These are phyloP conservation scores for Stenoptilia bipunctidactyla DNA, from an alignment of 2,888 invertebrate genomes.

Conservation along the genomic window DNA sequence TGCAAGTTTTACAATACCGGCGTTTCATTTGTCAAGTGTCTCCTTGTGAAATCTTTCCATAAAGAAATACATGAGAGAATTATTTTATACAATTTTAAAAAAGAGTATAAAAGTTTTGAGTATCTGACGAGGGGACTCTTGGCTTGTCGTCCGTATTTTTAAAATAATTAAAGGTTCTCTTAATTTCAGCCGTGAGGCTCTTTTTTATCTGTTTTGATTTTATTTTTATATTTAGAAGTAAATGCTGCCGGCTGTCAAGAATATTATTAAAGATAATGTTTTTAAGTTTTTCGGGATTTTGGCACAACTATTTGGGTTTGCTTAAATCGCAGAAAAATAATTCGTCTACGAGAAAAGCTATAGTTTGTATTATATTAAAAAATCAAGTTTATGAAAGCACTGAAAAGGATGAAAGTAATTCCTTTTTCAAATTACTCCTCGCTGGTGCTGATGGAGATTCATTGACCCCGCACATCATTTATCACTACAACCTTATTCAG, in stretches of 20 bases:
- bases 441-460: constrained; percentile 56
- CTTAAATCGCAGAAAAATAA: too few species aligned
- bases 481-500: constrained; percentile 45
- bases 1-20: too few species aligned
- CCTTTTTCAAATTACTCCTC: constrained; percentile 48
- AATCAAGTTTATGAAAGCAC: constrained; percentile 22
- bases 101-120: constrained; percentile 8
- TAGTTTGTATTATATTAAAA: background rate
- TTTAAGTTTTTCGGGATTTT: too few species aligned
- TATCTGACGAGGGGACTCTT: constrained; percentile 7
- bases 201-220: background rate
- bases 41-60: background rate
- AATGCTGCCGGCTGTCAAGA: too few species aligned
- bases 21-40: background rate
- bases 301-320: too few species aligned
- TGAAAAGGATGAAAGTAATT: constrained; percentile 30
- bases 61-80: constrained; percentile 1
- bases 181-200: background rate
- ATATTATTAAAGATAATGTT: too few species aligned
- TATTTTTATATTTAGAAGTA: too few species aligned
- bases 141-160: constrained; percentile 7
- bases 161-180: constrained; percentile 6
- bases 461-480: constrained; percentile 55
- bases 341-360: too few species aligned
- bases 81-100: constrained; percentile 5